A percentile compares a stretch with the other conserved stretches of the same genome.
Evolutionary conservation across 2,113 vertebrate species (phyloP).

Genomic region (Chaetura pelagica): DNA sequence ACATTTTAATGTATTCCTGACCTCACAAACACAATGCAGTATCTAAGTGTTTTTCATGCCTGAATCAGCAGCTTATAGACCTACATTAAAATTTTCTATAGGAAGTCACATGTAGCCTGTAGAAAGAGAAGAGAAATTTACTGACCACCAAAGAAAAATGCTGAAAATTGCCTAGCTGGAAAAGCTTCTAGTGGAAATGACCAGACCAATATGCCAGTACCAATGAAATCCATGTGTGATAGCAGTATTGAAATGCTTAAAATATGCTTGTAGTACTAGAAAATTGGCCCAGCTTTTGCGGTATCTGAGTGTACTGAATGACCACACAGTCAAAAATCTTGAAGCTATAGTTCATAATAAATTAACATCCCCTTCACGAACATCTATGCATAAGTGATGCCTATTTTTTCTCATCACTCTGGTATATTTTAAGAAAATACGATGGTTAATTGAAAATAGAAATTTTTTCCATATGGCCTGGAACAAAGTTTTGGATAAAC

Average conservation of each 20-base stretch:
- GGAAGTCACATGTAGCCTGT: neutral
- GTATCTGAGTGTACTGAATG: neutral
- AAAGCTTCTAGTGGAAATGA: neutral
- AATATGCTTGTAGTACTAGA: neutral
- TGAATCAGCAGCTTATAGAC: neutral
- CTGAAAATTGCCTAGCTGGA: neutral
- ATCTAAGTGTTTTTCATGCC: neutral
- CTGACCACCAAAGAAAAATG: neutral
- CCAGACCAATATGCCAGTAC: neutral
- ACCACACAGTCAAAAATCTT: constrained; percentile 12
- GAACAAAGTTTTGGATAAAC: constrained; percentile 53
- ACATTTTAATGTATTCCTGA: neutral
- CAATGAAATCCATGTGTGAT: neutral
- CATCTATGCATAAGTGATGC: neutral
- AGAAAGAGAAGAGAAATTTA: neutral
- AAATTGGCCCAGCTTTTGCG: neutral
- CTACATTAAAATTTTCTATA: neutral
- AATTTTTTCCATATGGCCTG: constrained; percentile 60
- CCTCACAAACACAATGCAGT: no score
- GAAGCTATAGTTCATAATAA: neutral
- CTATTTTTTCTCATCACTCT: constrained; percentile 17
- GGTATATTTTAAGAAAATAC: constrained; percentile 56
- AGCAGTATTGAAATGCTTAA: neutral
- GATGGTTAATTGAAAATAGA: constrained; percentile 59
- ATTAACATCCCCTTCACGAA: neutral